Conservation (phyloP, 2,888 invertebrate genomes). For the Drosophila phalerata region DNA sequence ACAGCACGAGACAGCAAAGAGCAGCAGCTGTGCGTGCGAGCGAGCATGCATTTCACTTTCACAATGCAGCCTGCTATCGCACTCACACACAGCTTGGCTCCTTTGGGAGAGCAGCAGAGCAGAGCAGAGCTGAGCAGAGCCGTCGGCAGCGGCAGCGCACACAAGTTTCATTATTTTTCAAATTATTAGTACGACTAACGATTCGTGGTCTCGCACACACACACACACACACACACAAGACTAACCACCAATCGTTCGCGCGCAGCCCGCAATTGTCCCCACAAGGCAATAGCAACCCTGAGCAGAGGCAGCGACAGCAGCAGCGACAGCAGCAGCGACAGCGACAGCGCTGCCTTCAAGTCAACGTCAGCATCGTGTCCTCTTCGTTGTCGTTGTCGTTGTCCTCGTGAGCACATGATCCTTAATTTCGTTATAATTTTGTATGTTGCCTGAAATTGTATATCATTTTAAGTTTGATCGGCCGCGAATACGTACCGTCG, state of each 20-base stretch:
- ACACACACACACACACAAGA: conserved; percentile 27
- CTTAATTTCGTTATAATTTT: conserved; percentile 85
- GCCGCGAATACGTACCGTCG: conserved; percentile 85
- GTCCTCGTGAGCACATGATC: conserved; percentile 83
- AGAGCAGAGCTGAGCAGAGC: not conserved
- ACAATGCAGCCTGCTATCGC: conserved; percentile 43
- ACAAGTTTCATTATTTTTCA: conserved; percentile 80
- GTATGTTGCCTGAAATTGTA: conserved; percentile 85
- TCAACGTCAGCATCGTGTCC: conserved; percentile 16
- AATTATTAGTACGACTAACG: conserved; percentile 83
- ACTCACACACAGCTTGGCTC: conserved; percentile 23
- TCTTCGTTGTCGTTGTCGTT: conserved; percentile 35
- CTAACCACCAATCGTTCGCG: conserved; percentile 79
- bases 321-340: conserved; percentile 4
- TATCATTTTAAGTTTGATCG: conserved; percentile 86
- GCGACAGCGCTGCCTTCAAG: conserved; percentile 26
- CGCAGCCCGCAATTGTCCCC: conserved; percentile 73
- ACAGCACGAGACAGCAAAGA: conserved; percentile 57
- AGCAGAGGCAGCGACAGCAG: conserved; percentile 24
- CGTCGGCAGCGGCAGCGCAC: conserved; percentile 11
- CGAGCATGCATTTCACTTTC: conserved; percentile 44
- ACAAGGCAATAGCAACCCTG: conserved; percentile 45
- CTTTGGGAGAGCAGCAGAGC: not conserved
- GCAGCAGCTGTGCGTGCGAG: conserved; percentile 24
- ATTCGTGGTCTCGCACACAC: conserved; percentile 77